A percentile compares a stretch with the other conserved stretches of the same genome.
phyloP scores from a whole-genome alignment of 1,140 invertebrate genomes.

The Ridgeia piscesae region DNA sequence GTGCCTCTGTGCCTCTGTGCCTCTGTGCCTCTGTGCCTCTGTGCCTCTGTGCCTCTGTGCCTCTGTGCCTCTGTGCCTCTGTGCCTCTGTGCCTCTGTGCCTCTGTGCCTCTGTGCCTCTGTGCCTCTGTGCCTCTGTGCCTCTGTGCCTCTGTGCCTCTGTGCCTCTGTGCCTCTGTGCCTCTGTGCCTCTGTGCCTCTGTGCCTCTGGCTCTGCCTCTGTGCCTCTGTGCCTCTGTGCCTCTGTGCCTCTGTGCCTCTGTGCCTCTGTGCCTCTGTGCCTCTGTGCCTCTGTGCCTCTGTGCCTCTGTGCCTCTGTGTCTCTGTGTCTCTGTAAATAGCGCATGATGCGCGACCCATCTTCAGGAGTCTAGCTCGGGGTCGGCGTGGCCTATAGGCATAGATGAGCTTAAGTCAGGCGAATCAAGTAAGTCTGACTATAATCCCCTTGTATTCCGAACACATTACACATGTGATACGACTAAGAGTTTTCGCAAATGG shows the following conservation, averaged over 20 bases:
- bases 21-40: slow-evolving; percentile 13
- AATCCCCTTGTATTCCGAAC: not conserved
- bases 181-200: slow-evolving; percentile 26
- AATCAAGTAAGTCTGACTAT: no score
- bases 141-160: slow-evolving; percentile 27
- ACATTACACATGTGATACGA: not conserved
- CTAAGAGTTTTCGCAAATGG: not conserved
- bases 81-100: slow-evolving; percentile 25
- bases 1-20: slow-evolving; percentile 24
- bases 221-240: not conserved
- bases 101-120: slow-evolving; percentile 28
- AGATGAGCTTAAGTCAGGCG: no score
- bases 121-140: slow-evolving; percentile 27
- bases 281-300: not conserved
- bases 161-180: not conserved
- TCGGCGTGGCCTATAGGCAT: no score
- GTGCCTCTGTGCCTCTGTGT: slow-evolving; percentile 23
- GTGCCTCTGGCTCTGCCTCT: slow-evolving; percentile 25
- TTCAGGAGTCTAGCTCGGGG: no score
- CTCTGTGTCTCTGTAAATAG: slow-evolving; percentile 20
- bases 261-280: not conserved
- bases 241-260: not conserved
- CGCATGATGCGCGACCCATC: no score
- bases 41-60: slow-evolving; percentile 22
- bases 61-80: slow-evolving; percentile 22